A percentile compares a stretch with the other conserved stretches of the same genome.
Evolutionary conservation across 2,888 invertebrate genomes (phyloP).

Genomic region (Timema cristinae): DNA sequence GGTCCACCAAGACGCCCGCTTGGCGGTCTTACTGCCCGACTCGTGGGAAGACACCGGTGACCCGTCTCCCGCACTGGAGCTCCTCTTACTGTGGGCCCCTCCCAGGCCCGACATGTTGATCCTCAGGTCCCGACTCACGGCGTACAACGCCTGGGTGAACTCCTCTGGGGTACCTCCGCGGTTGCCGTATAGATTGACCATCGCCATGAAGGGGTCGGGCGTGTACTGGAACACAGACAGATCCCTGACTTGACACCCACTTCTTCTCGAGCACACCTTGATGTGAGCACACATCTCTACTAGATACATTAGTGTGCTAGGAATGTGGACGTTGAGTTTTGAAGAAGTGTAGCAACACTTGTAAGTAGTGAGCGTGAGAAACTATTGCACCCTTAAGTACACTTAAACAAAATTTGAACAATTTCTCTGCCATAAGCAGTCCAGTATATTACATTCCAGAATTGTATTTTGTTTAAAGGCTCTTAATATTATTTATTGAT

Average conservation of each 20-base stretch:
- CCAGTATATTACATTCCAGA: too few relatives aligned
- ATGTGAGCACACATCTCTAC: too few relatives aligned
- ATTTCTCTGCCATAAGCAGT: too few relatives aligned
- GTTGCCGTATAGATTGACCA: conserved; percentile 35
- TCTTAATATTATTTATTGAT: too few relatives aligned
- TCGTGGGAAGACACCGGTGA: conserved; percentile 20
- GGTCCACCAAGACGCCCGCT: conserved; percentile 15
- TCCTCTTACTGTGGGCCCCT: conserved; percentile 19
- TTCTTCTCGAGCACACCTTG: too few relatives aligned
- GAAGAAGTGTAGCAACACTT: too few relatives aligned
- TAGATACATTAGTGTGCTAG: too few relatives aligned
- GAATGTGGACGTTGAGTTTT: too few relatives aligned
- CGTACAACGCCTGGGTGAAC: conserved; percentile 38
- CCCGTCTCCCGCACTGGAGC: conserved; percentile 22
- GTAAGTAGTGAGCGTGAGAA: too few relatives aligned
- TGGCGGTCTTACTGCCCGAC: conserved; percentile 22
- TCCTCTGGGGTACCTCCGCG: conserved; percentile 40
- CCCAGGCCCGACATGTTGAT: conserved; percentile 18
- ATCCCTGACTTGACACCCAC: not conserved
- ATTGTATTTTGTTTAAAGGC: too few relatives aligned
- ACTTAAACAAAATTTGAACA: too few relatives aligned
- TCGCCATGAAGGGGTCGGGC: conserved; percentile 36
- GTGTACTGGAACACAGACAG: conserved; percentile 27
- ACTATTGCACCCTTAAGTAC: too few relatives aligned
- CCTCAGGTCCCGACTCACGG: conserved; percentile 34